Base-by-base conservation (phyloP, 2,797 vertebrate species). In the Anguilla marmorata region DNA sequence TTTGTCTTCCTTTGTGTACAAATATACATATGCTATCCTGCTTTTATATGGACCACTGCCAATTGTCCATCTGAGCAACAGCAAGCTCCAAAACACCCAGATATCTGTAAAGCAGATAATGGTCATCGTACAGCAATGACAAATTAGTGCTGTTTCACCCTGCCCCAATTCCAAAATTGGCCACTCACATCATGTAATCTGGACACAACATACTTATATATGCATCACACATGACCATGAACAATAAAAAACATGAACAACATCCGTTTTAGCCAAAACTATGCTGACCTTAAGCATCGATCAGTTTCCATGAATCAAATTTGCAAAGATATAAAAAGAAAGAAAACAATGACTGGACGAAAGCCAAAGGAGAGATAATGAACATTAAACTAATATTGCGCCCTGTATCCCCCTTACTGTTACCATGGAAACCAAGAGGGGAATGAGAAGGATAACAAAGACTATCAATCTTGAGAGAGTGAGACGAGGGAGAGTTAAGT, bases 371-470 rank as follows among this genome's bases (percentile, higher is more conserved):
- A 94, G 93, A 94, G 94, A 96, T 96, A 96, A 93, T 93, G 88
- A 87, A 87, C 91, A 95, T 96, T 96, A 95, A 95, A 95, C 95
- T 95, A 95, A 96, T 96, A 96, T 96, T 96, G 95, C 96, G 95
- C 96, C 96, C 94, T 82, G 41, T 69, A 69, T n/a, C n/a, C 45
- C 79, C 79, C 41, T 95, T 2, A 12, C 14, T 92, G 96, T 97
- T 96, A 93, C 96, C 96, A 96, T 96, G 94, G 95, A 92, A 96
- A 96, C 95, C 93, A 93, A 93, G 92, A 92, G 94, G 89, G 93
- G 94, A 92, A 94, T 95, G 94, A 95, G 94, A 96, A 97, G 96
- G 96, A 96, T 92, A 93, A 94, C 93, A 95, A 96, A 96, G 96
- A 95, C 87, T 12, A 95, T 95, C 96, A 97, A 96, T 96, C 95